These are phyloP conservation scores for Aphis gossypii DNA, from an alignment of 1,140 invertebrate species.

Conservation along the genomic window DNA sequence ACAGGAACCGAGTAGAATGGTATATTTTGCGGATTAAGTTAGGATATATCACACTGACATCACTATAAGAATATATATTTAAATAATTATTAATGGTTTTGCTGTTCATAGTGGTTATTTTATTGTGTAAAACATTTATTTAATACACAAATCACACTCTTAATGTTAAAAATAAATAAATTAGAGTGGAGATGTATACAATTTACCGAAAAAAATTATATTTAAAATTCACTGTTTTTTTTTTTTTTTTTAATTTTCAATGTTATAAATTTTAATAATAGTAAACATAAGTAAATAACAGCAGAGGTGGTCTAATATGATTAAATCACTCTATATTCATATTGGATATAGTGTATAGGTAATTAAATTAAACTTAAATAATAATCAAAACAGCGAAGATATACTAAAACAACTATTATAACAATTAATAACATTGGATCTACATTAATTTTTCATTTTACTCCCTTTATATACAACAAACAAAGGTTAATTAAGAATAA, in stretches of 20 bases:
- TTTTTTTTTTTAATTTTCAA: not conserved
- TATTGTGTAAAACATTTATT: not conserved
- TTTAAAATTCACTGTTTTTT: not conserved
- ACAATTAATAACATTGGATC: not conserved
- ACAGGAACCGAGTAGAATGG: not conserved
- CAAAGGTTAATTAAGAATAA: conserved; percentile 24
- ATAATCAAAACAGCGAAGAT: not conserved
- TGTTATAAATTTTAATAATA: not conserved
- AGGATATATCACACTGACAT: not conserved
- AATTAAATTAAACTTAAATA: not conserved
- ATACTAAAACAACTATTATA: not conserved
- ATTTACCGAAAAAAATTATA: not conserved
- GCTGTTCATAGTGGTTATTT: not conserved
- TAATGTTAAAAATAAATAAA: not conserved
- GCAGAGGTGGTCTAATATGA: not conserved
- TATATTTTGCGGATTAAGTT: not conserved
- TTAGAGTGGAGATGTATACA: not conserved
- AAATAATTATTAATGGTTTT: not conserved
- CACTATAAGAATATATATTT: not conserved
- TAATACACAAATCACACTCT: not conserved
- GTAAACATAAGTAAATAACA: not conserved
- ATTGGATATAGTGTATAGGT: not conserved
- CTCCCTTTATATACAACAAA: not conserved
- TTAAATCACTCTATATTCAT: not conserved
- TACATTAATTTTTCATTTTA: not conserved